Evolutionary conservation across 2,888 invertebrate genomes (phyloP), one percentile per base, ranked within the genome.

Genomic region (Leptothorax acervorum): DNA sequence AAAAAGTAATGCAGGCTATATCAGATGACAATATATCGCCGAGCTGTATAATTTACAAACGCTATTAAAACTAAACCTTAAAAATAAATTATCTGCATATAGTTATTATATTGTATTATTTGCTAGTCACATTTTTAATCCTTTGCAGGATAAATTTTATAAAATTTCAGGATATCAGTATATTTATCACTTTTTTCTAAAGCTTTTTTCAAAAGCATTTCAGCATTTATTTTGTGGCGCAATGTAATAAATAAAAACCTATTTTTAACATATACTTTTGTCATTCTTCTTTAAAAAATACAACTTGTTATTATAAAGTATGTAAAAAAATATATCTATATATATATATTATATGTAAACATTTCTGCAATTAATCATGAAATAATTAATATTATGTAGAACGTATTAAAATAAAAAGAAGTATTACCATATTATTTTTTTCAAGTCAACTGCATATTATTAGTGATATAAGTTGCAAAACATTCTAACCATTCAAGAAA

Each of bases 401-500:
- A 6, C 0, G 6, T 15, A 66, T 15, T 70, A 53, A 35, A 3
- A 23, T 39, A 53, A 5, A 18, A 18, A 62, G 3, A 35, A 63
- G 1, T 35, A 15, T 48, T 6, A 53, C 2, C 3, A 66, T 42
- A 45, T 15, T 15, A 63, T 4, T 31, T 11, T 35, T 23, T 55
- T 35, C 23, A 12, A 15, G n/a, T 74, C 28, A 76, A 66, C 28
- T 5, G 39, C 39, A 3, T 68, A 31, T 82, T 18, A 12, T 62
- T 81, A 62, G 76, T 63, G 53, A 86, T 31, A 70, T 85, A 83
- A 73, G 78, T 78, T 35, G 83, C 60, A 42, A 92, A 89, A 9
- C 81, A 55, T 48, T 90, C 85, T 12, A 93, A 42, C 94, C 94
- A 94, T 4, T 85, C 68, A 18, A 94, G 92, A 87, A 92, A 94